Evolutionary conservation across 1,140 invertebrate genomes (phyloP), one percentile per base, ranked within the genome.

Genomic region (Eumeta japonica): DNA sequence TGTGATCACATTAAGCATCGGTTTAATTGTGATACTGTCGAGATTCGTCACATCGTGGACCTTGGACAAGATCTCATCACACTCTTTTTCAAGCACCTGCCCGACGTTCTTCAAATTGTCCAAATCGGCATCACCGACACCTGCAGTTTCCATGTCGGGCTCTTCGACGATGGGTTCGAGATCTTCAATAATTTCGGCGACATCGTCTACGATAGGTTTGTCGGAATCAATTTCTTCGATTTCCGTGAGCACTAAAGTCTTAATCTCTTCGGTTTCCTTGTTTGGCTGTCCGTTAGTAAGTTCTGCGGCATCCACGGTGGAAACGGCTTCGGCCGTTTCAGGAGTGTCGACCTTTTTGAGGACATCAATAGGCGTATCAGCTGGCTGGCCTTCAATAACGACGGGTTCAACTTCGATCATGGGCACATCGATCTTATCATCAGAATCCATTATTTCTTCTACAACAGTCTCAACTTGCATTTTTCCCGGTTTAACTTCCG

Each of bases 11-110:
- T 62, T 61, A n/a, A 68, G 49, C 38, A 62, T 34, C 3, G 66
- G 60, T 45, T 68, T 71, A 12, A 70, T 19, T 17, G 59, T 49
- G 35, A 73, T 67, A 28, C 55, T 71, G 16, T 68, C 66, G 39
- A 71, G 48, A 43, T 73, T 73, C 13, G 66, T 71, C 16, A 73
- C 66, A 43, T 63, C 53, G 37, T 73, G 59, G 3, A 73, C 64
- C 43, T 71, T 73, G 3, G 62, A 65, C 28, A 73, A 46, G 35
- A 73, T 71, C 41, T 73, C 68, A 39, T 63, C 64, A 46, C 68
- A 73, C 52, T 73, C 66, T 37, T 70, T 73, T 37, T 71, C 66
- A 11, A 73, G 45, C 3, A 63, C 63, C 32, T 71, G 58, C 14
- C 66, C 62, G 31, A 62, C 68, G 46, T 67, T 71, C 40, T 67